Percentiles rank a stretch among this genome's conserved stretches.
These are phyloP conservation scores for Epizoanthus stellaris DNA, from an alignment of 92 coral and sea anemone genomes.

Conservation along the genomic window DNA sequence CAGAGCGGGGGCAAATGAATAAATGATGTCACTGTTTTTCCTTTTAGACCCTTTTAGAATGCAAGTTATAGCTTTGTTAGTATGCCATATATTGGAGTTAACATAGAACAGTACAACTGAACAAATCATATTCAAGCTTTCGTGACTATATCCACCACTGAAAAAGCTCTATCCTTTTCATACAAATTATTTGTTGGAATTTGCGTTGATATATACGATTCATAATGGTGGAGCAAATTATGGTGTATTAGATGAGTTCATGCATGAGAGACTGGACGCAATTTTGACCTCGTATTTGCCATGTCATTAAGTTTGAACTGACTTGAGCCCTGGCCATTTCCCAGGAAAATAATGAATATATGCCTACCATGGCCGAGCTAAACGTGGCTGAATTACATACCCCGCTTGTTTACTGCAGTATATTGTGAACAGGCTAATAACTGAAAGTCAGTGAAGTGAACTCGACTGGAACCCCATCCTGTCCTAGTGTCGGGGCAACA, in stretches of 20 bases:
- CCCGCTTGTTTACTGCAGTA: neutral
- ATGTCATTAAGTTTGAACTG: too few relatives aligned
- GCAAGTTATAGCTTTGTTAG: neutral
- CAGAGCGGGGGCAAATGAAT: slow-evolving; percentile 3
- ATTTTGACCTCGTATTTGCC: too few relatives aligned
- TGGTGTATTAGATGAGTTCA: neutral
- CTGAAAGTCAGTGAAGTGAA: too few relatives aligned
- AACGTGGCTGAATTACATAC: too few relatives aligned
- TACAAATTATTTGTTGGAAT: neutral
- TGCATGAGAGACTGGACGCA: neutral
- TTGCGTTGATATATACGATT: neutral
- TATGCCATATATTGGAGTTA: too few relatives aligned
- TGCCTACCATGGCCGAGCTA: too few relatives aligned
- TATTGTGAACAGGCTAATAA: too few relatives aligned
- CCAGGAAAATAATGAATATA: neutral
- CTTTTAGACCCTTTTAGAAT: neutral
- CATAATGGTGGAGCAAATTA: neutral
- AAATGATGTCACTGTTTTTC: neutral
- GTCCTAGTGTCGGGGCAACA: too few relatives aligned
- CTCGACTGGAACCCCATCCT: too few relatives aligned
- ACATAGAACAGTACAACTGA: too few relatives aligned
- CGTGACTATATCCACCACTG: too few relatives aligned
- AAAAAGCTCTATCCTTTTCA: neutral
- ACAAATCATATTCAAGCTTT: too few relatives aligned
- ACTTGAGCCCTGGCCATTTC: neutral